Base-by-base conservation (phyloP, 2,797 vertebrate species). In the Notolepis coatsorum region DNA sequence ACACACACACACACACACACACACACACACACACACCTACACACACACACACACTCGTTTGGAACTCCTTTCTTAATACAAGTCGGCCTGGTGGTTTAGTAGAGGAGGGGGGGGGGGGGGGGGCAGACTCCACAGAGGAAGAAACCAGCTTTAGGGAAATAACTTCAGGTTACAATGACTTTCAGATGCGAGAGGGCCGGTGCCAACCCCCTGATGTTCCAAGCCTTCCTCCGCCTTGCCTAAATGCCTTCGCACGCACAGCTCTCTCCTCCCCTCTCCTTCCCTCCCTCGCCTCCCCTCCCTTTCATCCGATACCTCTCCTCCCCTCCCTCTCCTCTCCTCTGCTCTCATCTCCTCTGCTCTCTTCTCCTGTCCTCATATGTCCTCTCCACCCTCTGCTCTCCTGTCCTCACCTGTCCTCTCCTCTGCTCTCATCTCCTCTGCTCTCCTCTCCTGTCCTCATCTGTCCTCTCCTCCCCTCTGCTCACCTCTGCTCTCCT, bases 221-320 rank as follows among this genome's bases (percentile, higher is more conserved):
- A 81, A n/a, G n/a, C 68, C 75, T 81, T 70, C 77, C 79, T 70
- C 82, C 55, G 74, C 61, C 55, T 51, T 61, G 65, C 43, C 61
- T 71, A 62, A 73, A 81, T 46, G 71, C 84, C 86, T 92, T 91
- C 62, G 89, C 91, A 92, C 78, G 82, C 82, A 80, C 58, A 75
- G 35, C 38, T 69, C 57, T 23, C 68, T 20, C 50, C 69, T 45
- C 61, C 48, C 15, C 31, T 38, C 53, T 20, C 54, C 13, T n/a
- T n/a, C n/a, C 42, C 17, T 30, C 62, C 66, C 73, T 74, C 33
- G 42, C 37, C 9, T 4, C 33, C 1, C 8, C 38, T 35, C 9
- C 65, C 49, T 21, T 43, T 17, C 2, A 15, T n/a, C n/a, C n/a
- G n/a, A n/a, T n/a, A n/a, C 43, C n/a, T 31, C 62, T 73, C 35